Evolutionary conservation across 2,888 invertebrate species (phyloP), one percentile per base, ranked within the genome.

Genomic region (Apodemia hepburni): DNA sequence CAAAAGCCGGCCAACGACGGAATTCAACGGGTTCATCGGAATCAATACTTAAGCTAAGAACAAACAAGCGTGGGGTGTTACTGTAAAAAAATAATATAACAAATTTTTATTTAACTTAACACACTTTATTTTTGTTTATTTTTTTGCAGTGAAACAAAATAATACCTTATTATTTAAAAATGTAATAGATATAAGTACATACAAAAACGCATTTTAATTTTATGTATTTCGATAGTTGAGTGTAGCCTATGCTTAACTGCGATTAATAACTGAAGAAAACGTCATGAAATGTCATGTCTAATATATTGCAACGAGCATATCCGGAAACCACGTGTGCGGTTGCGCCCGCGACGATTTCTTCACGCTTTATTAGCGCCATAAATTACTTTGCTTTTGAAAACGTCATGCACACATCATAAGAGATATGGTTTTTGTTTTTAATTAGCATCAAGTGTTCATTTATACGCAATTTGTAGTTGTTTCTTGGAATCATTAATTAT

Each of bases 321-420:
- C 80, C 81, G 79, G 78, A 70, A 75, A 78, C 77, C 60, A 33
- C 80, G 81, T 82, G 82, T 80, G 81, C 75, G 79, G 76, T 18
- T 74, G 77, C 75, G 73, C 70, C 68, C 68, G 67, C 71, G 71
- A 68, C 68, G 74, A 74, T 75, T 75, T 68, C 82, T 83, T 82
- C 86, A 87, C 84, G 89, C 80, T 82, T 82, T 86, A 89, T 90
- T 89, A 83, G 77, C 80, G 71, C 74, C 73, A 77, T 81, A 83
- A 88, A 87, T 87, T 85, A 81, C 80, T 69, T 62, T 63, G 67
- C 63, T 65, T 67, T 66, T 67, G 67, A 62, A 69, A 68, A 67
- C 62, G 63, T 63, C 61, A 49, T 9, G 49, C 17, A 18, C 18
- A 18, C 49, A 17, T 18, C 49, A 3, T 35, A 35, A 8, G 49